Conservation (phyloP, 2,888 invertebrate species). For the Chesias legatella region DNA sequence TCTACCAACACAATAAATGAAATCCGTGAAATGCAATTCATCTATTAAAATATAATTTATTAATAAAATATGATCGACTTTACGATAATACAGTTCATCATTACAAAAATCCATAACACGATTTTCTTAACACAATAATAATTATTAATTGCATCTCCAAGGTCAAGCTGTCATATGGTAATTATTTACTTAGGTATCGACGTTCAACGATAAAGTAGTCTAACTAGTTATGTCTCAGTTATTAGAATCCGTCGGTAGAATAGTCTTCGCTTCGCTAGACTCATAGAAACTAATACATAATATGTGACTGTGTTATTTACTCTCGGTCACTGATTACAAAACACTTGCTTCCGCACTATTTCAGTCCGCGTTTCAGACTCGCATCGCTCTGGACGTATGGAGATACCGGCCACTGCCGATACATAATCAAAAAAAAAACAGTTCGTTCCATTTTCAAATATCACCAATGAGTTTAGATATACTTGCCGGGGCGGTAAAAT, state of each 20-base stretch:
- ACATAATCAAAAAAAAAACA: neutral
- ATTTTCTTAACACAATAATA: no score
- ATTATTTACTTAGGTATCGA: no score
- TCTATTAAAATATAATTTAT: no score
- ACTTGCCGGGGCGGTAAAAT: slow-evolving; percentile 3
- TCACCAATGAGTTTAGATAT: neutral
- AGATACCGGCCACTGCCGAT: neutral
- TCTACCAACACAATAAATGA: no score
- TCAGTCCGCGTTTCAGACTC: slow-evolving; percentile 13
- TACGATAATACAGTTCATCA: no score
- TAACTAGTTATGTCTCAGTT: no score
- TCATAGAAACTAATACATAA: neutral
- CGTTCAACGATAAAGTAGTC: no score
- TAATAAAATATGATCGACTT: no score
- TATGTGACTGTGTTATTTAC: slow-evolving; percentile 3
- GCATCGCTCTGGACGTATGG: neutral
- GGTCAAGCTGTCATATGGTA: no score
- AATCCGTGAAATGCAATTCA: no score
- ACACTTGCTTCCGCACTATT: slow-evolving; percentile 6
- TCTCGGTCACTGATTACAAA: neutral
- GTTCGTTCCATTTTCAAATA: neutral
- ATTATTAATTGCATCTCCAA: no score
- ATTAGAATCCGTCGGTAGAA: neutral
- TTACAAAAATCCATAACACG: no score
- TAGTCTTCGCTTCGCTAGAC: neutral